These are phyloP conservation scores for Leptopilina syphax DNA, from an alignment of 2,888 invertebrate genomes.

Conservation along the genomic window DNA sequence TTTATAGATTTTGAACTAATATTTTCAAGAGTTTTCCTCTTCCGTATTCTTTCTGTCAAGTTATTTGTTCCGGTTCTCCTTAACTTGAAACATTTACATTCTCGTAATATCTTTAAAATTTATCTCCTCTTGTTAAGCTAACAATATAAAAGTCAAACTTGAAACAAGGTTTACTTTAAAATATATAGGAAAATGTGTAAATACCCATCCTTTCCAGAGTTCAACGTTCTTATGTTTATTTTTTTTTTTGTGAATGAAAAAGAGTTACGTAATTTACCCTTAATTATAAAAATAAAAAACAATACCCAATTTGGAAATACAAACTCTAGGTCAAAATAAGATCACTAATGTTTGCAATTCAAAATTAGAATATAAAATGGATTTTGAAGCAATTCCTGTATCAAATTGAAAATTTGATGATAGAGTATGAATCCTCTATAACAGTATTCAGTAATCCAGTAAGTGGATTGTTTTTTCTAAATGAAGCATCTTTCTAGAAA, in stretches of 20 bases:
- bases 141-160: slow-evolving; percentile 16
- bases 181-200: slow-evolving; percentile 1
- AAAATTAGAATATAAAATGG: no score
- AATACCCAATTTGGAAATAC: no score
- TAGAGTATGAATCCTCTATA: no score
- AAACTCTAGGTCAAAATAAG: no score
- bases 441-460: no score
- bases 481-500: no score
- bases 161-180: slow-evolving; percentile 18
- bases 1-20: not conserved
- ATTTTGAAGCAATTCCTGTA: no score
- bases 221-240: not conserved
- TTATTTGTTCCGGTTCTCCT: slow-evolving; percentile 23
- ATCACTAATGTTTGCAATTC: no score
- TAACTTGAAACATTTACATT: slow-evolving; percentile 8
- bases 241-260: not conserved
- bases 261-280: not conserved
- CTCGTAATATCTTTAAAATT: not conserved
- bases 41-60: not conserved
- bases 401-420: no score
- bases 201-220: not conserved
- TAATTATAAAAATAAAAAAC: no score
- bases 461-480: no score
- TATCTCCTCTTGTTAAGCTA: slow-evolving; percentile 17
- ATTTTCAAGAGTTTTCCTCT: not conserved